phyloP scores from a whole-genome alignment of 2,797 vertebrate genomes.

The Hafferia zeledoni region DNA sequence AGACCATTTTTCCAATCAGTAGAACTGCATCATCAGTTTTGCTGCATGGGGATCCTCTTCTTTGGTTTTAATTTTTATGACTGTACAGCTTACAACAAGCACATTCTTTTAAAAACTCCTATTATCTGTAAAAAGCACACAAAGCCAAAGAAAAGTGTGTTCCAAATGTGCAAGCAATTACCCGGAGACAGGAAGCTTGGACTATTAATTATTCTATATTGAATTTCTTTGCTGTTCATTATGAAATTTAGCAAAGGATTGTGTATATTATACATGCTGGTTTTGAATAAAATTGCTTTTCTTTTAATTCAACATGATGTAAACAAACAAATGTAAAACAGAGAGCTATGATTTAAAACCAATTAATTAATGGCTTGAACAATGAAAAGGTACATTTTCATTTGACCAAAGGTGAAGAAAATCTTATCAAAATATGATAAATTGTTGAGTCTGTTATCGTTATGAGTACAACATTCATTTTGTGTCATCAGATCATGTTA shows the following conservation, averaged over 20 bases:
- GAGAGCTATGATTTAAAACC: neutral
- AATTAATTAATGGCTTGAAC: neutral
- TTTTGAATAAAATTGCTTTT: neutral
- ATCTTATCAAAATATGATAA: neutral
- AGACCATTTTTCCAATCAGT: neutral
- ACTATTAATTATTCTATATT: neutral
- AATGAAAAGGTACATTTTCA: neutral
- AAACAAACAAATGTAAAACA: neutral
- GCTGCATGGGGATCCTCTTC: neutral
- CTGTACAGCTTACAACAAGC: neutral
- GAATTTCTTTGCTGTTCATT: neutral
- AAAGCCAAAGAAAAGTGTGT: neutral
- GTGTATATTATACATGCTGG: neutral
- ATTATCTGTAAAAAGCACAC: neutral
- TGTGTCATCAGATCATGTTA: neutral
- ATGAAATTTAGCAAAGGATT: neutral
- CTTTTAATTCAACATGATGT: neutral
- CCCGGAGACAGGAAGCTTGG: neutral
- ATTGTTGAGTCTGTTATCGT: neutral
- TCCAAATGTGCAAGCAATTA: neutral
- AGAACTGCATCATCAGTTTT: neutral
- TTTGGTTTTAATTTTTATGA: neutral
- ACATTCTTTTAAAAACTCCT: neutral
- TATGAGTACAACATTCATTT: neutral
- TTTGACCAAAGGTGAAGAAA: neutral